Percentiles rank a stretch among this genome's conserved stretches.
phyloP scores from a whole-genome alignment of 2,797 vertebrate genomes.

The Poecilia velifera region DNA sequence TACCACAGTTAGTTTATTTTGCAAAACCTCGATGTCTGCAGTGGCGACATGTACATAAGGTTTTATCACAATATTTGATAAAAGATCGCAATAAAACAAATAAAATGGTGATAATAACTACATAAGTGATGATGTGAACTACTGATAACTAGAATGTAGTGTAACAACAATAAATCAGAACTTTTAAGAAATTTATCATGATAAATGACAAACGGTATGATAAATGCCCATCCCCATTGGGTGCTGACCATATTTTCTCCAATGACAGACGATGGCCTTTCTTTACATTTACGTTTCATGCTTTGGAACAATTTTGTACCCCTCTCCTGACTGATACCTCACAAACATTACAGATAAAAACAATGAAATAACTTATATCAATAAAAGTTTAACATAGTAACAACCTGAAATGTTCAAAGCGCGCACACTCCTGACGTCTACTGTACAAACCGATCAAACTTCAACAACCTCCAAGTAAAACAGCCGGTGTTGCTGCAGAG shows the following conservation, averaged over 20 bases:
- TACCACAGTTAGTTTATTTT: too few relatives aligned
- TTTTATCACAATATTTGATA: too few relatives aligned
- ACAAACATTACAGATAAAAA: neutral
- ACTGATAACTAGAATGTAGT: too few relatives aligned
- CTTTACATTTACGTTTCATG: neutral
- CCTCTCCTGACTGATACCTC: neutral
- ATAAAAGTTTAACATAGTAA: neutral
- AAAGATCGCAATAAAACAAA: too few relatives aligned
- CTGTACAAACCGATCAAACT: neutral
- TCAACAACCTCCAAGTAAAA: constrained; percentile 12
- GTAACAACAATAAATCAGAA: too few relatives aligned
- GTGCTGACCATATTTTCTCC: neutral
- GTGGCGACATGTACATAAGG: too few relatives aligned
- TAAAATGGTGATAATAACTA: too few relatives aligned
- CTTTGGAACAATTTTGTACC: neutral
- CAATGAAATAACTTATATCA: neutral
- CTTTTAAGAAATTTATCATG: too few relatives aligned
- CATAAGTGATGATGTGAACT: too few relatives aligned
- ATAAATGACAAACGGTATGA: too few relatives aligned
- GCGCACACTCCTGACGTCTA: neutral
- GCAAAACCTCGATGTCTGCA: too few relatives aligned
- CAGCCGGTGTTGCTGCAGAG: neutral
- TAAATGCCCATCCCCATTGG: too few relatives aligned
- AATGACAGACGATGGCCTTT: neutral
- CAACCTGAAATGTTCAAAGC: neutral